phyloP scores from a whole-genome alignment of 2,113 vertebrate species.

The Hypocryptadius cinnamomeus region DNA sequence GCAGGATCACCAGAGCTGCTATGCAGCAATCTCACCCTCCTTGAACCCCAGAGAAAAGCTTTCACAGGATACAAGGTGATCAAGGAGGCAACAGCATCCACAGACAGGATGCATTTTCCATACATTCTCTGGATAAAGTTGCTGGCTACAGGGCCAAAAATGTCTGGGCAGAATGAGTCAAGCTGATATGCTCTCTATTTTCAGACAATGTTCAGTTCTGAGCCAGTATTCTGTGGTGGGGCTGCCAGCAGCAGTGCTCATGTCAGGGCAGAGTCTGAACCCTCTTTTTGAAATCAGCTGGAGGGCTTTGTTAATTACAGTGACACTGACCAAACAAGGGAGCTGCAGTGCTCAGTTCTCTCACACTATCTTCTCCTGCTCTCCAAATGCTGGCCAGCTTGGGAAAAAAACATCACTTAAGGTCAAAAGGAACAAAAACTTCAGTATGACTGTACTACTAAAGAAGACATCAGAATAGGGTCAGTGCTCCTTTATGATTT shows the following conservation, averaged over 20 bases:
- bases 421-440: background rate
- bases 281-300: background rate
- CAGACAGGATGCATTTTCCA: background rate
- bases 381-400: background rate
- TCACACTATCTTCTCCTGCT: background rate
- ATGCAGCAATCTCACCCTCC: background rate
- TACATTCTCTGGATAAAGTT: background rate
- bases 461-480: background rate
- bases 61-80: background rate
- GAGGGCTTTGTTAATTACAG: background rate
- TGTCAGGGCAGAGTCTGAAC: background rate
- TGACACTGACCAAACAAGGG: background rate
- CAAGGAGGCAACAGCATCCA: background rate
- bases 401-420: background rate
- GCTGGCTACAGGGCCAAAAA: slow-evolving; percentile 19
- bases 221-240: slow-evolving; percentile 12
- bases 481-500: background rate
- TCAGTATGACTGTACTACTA: background rate
- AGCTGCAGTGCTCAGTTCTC: background rate
- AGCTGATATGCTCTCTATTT: slow-evolving; percentile 35
- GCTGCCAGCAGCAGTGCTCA: background rate
- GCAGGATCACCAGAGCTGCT: background rate
- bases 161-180: background rate
- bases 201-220: slow-evolving; percentile 13
- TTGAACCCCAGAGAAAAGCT: background rate